Conservation (phyloP, 2,113 vertebrate genomes). For the Ceratotherium simum region DNA sequence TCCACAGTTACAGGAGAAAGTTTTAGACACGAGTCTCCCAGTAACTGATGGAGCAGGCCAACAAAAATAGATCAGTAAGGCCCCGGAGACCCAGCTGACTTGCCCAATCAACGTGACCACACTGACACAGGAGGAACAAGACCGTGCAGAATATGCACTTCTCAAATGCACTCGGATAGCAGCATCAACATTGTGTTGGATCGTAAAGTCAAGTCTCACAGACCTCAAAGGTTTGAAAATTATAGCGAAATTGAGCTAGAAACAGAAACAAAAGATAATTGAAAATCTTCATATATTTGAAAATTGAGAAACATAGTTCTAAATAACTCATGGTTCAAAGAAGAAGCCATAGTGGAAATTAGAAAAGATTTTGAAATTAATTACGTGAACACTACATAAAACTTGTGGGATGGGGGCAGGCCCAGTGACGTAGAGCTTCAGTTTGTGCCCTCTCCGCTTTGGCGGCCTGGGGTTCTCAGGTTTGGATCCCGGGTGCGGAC, state of each 20-base stretch:
- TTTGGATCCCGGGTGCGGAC: no score
- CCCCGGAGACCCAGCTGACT: rapidly evolving
- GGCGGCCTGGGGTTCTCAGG: no score
- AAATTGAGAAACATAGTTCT: not conserved
- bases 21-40: not conserved
- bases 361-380: not conserved
- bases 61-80: not conserved
- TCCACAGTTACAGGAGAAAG: not conserved
- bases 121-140: not conserved
- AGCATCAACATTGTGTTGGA: rapidly evolving
- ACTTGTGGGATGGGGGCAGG: not conserved
- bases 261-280: not conserved
- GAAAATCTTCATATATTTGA: not conserved
- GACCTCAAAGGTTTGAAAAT: not conserved
- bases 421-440: no score
- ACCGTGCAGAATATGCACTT: rapidly evolving
- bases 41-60: not conserved
- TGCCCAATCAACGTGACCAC: not conserved
- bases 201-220: not conserved
- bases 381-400: not conserved
- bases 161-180: rapidly evolving
- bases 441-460: no score
- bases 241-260: not conserved
- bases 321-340: not conserved
- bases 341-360: not conserved